These are phyloP conservation scores for Orthosia incerta DNA, from an alignment of 2,888 invertebrate species.

Conservation along the genomic window DNA sequence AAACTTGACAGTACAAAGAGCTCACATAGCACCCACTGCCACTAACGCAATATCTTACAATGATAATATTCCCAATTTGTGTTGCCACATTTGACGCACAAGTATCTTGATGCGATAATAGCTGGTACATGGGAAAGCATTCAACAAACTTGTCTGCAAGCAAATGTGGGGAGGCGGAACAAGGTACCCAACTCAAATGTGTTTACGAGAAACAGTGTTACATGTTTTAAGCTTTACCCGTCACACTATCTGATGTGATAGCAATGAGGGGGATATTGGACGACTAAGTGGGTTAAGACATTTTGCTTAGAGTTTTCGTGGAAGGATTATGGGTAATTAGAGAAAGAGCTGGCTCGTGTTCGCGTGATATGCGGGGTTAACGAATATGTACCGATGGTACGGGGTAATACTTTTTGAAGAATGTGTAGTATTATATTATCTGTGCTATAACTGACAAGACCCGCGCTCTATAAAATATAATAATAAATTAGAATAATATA, in stretches of 20 bases:
- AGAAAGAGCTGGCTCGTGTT: conserved; percentile 30
- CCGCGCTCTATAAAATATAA: background rate
- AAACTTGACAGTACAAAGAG: background rate
- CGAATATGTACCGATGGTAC: background rate
- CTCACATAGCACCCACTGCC: background rate
- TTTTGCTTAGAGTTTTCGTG: conserved; percentile 33
- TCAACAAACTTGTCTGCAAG: conserved; percentile 82
- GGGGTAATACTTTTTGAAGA: background rate
- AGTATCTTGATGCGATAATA: conserved; percentile 84
- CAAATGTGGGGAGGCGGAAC: conserved; percentile 72
- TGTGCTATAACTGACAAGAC: background rate
- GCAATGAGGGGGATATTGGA: conserved; percentile 48
- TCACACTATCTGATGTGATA: conserved; percentile 69
- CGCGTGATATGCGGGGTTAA: conserved; percentile 10
- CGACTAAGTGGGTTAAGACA: conserved; percentile 41
- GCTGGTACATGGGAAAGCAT: conserved; percentile 85
- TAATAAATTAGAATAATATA: too few species aligned
- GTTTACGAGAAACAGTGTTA: conserved; percentile 81
- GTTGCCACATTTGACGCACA: conserved; percentile 59
- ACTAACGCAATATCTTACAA: conserved; percentile 45
- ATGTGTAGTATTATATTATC: too few species aligned
- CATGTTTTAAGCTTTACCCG: conserved; percentile 77
- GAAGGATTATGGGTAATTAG: conserved; percentile 37
- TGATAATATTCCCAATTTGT: conserved; percentile 40
- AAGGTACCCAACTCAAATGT: conserved; percentile 78